phyloP scores from a whole-genome alignment of 2,113 vertebrate species.

The Peucedramus taeniatus region DNA sequence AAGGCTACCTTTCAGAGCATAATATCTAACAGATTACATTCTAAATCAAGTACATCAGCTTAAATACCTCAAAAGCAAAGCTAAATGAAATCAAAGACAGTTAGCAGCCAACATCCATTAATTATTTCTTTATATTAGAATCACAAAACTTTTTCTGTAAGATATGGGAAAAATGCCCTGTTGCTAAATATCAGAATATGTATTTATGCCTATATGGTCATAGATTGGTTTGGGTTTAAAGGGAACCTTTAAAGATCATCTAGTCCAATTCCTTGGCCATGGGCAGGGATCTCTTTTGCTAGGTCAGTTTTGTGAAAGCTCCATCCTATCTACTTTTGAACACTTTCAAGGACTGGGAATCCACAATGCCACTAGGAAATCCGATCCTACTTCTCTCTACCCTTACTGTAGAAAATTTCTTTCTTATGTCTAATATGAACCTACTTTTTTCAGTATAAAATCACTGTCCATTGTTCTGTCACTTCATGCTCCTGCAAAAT shows the following conservation, averaged over 20 bases:
- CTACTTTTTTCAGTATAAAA: not conserved
- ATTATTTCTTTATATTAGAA: not conserved
- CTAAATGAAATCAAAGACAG: not conserved
- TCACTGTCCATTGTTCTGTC: not conserved
- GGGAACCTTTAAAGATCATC: not conserved
- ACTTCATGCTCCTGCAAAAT: not conserved
- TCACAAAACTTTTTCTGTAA: not conserved
- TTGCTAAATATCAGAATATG: not conserved
- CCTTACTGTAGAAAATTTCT: not conserved
- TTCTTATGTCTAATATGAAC: not conserved
- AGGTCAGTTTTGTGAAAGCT: not conserved
- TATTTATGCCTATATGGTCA: not conserved
- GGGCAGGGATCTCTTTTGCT: not conserved
- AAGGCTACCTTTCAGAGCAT: not conserved
- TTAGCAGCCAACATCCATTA: not conserved
- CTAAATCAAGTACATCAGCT: not conserved
- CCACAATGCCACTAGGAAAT: not conserved
- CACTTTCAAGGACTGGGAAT: not conserved
- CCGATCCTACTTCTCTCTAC: not conserved
- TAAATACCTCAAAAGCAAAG: not conserved
- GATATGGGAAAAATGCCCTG: not conserved
- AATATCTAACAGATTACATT: not conserved
- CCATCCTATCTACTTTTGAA: not conserved
- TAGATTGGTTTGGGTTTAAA: not conserved
- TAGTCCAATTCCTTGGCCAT: not conserved